Conservation (phyloP, 2,888 invertebrate species). For the Incurvaria masculella region DNA sequence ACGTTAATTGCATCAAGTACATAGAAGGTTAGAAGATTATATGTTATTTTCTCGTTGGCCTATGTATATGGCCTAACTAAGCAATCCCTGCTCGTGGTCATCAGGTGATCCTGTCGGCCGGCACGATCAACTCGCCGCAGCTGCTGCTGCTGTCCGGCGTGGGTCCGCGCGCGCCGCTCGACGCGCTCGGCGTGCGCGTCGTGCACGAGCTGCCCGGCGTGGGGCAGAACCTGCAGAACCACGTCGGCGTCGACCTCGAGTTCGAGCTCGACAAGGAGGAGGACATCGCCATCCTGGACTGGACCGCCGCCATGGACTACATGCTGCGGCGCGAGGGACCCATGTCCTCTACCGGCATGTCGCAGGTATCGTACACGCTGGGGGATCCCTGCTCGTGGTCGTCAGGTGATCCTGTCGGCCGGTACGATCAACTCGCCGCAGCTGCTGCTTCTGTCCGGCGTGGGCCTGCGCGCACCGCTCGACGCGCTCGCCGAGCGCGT, state of each 20-base stretch:
- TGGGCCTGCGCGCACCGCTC: constrained; percentile 63
- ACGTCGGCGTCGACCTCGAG: constrained; percentile 60
- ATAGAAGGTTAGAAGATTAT: too few species aligned
- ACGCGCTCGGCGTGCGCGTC: constrained; percentile 56
- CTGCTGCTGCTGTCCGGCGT: constrained; percentile 64
- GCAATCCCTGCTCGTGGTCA: too few species aligned
- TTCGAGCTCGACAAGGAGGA: constrained; percentile 52
- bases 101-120: constrained; percentile 60
- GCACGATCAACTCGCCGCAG: constrained; percentile 66
- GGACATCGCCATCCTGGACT: constrained; percentile 54
- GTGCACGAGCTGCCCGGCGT: constrained; percentile 64
- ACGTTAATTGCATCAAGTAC: too few species aligned
- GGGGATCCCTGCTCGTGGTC: background rate
- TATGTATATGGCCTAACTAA: too few species aligned
- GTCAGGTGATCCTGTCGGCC: constrained; percentile 74
- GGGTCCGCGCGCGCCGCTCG: constrained; percentile 59
- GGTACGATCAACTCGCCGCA: constrained; percentile 81
- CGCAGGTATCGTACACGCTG: constrained; percentile 43
- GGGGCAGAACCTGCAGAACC: constrained; percentile 67
- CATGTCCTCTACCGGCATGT: constrained; percentile 62
- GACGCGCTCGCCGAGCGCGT: constrained; percentile 56
- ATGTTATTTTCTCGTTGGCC: too few species aligned
- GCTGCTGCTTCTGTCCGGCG: constrained; percentile 76
- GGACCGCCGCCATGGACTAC: constrained; percentile 62
- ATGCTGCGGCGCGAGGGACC: constrained; percentile 59